A percentile compares a stretch with the other conserved stretches of the same genome.
phyloP scores from a whole-genome alignment of 2,888 invertebrate genomes.

The Noctua pronuba region DNA sequence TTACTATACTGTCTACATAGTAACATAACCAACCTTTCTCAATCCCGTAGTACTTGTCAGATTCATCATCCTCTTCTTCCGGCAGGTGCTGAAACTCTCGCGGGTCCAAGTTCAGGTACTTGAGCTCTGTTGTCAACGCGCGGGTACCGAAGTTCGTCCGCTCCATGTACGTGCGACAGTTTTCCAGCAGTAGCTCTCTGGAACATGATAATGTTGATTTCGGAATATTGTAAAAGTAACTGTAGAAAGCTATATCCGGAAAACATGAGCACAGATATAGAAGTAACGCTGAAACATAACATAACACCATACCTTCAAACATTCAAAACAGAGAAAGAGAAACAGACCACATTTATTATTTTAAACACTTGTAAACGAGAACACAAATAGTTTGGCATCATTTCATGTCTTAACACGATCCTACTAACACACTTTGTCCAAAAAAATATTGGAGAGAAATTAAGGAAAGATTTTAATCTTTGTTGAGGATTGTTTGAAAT shows the following conservation, averaged over 20 bases:
- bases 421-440: no score
- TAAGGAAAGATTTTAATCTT: no score
- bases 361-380: no score
- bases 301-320: no score
- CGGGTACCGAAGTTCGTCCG: constrained; percentile 90
- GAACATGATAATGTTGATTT: constrained; percentile 34
- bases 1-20: not conserved
- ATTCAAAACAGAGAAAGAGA: no score
- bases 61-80: constrained; percentile 89
- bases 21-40: constrained; percentile 88
- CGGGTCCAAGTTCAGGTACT: constrained; percentile 93
- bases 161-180: constrained; percentile 84
- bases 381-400: no score
- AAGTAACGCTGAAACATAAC: not conserved
- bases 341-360: no score
- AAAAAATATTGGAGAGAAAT: no score
- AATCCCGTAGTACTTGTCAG: constrained; percentile 90
- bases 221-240: not conserved
- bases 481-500: no score
- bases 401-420: no score
- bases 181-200: constrained; percentile 81
- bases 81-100: constrained; percentile 92
- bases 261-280: not conserved
- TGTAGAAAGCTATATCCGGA: not conserved
- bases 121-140: constrained; percentile 93